Conservation (phyloP, 2,888 invertebrate species). For the Drosophila anomelani region DNA sequence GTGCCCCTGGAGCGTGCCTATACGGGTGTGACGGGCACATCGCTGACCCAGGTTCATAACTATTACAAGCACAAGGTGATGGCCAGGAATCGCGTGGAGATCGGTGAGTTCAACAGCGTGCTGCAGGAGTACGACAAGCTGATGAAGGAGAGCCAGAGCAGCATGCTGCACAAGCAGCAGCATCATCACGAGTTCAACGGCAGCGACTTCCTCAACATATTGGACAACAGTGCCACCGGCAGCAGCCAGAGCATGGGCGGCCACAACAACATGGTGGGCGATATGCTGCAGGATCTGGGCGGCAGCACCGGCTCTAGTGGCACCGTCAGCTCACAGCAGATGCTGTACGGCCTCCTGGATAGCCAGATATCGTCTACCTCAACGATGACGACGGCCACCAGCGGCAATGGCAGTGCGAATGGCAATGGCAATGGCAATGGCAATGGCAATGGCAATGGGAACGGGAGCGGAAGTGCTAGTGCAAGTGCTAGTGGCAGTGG, state of each 20-base stretch:
- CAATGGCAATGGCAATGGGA: conserved; percentile 11
- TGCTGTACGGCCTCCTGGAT: conserved; percentile 62
- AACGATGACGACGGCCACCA: conserved; percentile 32
- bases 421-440: conserved; percentile 14
- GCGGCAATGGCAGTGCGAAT: conserved; percentile 26
- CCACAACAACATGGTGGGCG: conserved; percentile 53
- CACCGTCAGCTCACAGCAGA: conserved; percentile 50
- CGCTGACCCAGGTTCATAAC: conserved; percentile 82
- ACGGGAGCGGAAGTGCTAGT: not conserved
- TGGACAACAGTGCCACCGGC: conserved; percentile 75
- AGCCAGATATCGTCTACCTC: conserved; percentile 50
- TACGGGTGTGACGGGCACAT: conserved; percentile 77
- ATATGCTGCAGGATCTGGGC: conserved; percentile 67
- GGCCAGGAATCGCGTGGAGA: conserved; percentile 81
- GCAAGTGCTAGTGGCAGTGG: not conserved
- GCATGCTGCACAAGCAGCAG: conserved; percentile 78
- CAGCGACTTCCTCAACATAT: conserved; percentile 81
- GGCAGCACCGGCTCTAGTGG: conserved; percentile 62
- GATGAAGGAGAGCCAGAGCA: conserved; percentile 84
- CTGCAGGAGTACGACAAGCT: conserved; percentile 83
- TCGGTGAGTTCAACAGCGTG: conserved; percentile 82
- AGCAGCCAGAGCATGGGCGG: conserved; percentile 61
- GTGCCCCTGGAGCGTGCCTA: conserved; percentile 81
- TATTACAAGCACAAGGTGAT: conserved; percentile 84
- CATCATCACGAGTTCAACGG: conserved; percentile 78